These are phyloP conservation scores for Prosapia bicincta DNA, from an alignment of 2,888 invertebrate genomes.

Conservation along the genomic window DNA sequence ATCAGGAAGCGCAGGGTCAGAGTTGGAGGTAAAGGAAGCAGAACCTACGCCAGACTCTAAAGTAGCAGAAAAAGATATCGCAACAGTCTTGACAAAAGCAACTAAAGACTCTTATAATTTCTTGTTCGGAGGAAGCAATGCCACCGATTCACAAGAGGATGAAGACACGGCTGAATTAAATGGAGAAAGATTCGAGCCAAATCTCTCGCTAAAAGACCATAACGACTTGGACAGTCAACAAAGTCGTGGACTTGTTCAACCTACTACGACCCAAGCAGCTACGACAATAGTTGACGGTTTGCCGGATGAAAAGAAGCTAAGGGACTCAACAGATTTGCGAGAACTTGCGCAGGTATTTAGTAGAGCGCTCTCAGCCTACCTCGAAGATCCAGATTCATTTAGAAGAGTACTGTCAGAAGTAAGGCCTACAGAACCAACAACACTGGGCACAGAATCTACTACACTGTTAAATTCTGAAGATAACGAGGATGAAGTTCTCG, in stretches of 20 bases:
- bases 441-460: conserved; percentile 48
- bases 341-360: conserved; percentile 83
- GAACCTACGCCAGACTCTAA: conserved; percentile 36
- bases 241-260: conserved; percentile 51
- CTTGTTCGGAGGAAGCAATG: conserved; percentile 44
- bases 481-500: conserved; percentile 63
- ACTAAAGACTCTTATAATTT: conserved; percentile 62
- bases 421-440: conserved; percentile 66
- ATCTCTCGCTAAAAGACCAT: conserved; percentile 37
- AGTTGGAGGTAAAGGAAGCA: conserved; percentile 25
- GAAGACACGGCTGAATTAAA: conserved; percentile 15
- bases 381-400: conserved; percentile 79
- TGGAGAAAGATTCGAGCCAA: conserved; percentile 10
- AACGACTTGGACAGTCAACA: conserved; percentile 58
- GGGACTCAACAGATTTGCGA: conserved; percentile 50
- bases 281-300: conserved; percentile 12
- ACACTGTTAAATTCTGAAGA: conserved; percentile 47
- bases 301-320: conserved; percentile 31
- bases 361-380: conserved; percentile 74
- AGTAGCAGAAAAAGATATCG: conserved; percentile 41
- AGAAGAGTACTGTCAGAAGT: conserved; percentile 71
- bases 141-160: neutral
- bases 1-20: conserved; percentile 32
- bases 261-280: conserved; percentile 18
- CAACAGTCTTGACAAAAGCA: conserved; percentile 61